Evolutionary conservation across 2,888 invertebrate genomes (phyloP).

Genomic region (Drosophila robusta): DNA sequence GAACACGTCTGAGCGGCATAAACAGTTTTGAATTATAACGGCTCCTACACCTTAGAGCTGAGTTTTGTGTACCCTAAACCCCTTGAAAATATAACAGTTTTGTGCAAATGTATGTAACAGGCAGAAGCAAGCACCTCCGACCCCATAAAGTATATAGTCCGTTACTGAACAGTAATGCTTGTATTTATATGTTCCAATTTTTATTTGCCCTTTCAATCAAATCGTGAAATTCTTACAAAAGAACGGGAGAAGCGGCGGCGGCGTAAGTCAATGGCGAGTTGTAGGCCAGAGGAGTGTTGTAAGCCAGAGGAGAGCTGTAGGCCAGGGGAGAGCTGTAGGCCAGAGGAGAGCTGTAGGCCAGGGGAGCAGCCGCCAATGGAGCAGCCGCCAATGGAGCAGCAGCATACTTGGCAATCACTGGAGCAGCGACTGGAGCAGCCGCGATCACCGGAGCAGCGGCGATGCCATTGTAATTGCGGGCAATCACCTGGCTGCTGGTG

Average conservation of each 20-base stretch:
- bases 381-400: conserved; percentile 32
- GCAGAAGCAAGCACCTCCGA: too few species aligned
- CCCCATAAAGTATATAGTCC: too few species aligned
- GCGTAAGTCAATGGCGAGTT: conserved; percentile 30
- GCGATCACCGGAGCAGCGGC: conserved; percentile 38
- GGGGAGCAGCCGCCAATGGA: conserved; percentile 18
- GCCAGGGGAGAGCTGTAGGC: too few species aligned
- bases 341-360: conserved; percentile 6
- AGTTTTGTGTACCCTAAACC: too few species aligned
- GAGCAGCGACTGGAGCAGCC: conserved; percentile 9
- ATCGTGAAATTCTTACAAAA: too few species aligned
- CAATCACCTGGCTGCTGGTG: conserved; percentile 76
- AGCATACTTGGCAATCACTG: conserved; percentile 50
- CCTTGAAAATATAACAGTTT: too few species aligned
- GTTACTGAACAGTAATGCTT: too few species aligned
- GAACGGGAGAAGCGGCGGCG: conserved; percentile 18
- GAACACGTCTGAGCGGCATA: too few species aligned
- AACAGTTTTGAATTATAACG: too few species aligned
- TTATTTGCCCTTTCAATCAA: neutral
- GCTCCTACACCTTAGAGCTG: too few species aligned
- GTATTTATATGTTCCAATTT: too few species aligned
- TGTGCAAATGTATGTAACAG: too few species aligned
- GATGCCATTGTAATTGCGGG: conserved; percentile 75
- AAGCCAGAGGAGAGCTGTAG: neutral
- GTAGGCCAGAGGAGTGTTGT: conserved; percentile 15